Conservation (phyloP, 2,888 invertebrate species). For the Dryadula phaetusa region DNA sequence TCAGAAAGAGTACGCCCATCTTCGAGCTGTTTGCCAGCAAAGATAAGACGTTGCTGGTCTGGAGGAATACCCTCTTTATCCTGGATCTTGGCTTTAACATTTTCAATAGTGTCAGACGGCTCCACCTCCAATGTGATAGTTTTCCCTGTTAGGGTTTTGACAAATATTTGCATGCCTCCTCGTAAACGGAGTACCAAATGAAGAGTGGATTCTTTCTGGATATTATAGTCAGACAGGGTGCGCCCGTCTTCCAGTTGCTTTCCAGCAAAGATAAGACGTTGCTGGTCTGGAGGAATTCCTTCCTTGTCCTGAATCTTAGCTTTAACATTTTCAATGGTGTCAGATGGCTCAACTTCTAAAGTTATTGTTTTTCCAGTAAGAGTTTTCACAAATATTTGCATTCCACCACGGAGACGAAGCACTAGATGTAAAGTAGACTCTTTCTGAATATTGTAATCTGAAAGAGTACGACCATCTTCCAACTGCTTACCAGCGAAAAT, state of each 20-base stretch:
- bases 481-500: constrained; percentile 58
- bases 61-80: too few species aligned
- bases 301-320: constrained; percentile 73
- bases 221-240: constrained; percentile 70
- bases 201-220: constrained; percentile 71
- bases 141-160: too few species aligned
- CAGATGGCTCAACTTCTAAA: constrained; percentile 66
- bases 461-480: constrained; percentile 48
- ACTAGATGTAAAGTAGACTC: constrained; percentile 44
- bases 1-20: too few species aligned
- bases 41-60: too few species aligned
- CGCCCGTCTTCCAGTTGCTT: constrained; percentile 73
- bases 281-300: constrained; percentile 71
- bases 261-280: constrained; percentile 70
- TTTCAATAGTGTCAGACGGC: too few species aligned
- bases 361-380: constrained; percentile 66
- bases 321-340: constrained; percentile 72
- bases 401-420: constrained; percentile 51
- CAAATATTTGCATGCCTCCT: too few species aligned
- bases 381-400: constrained; percentile 68
- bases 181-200: constrained; percentile 66
- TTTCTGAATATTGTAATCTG: constrained; percentile 47
- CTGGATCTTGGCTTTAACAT: too few species aligned
- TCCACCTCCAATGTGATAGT: too few species aligned
- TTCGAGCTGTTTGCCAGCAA: too few species aligned